Evolutionary conservation across 2,888 invertebrate species (phyloP).

Genomic region (Orthosia gracilis): DNA sequence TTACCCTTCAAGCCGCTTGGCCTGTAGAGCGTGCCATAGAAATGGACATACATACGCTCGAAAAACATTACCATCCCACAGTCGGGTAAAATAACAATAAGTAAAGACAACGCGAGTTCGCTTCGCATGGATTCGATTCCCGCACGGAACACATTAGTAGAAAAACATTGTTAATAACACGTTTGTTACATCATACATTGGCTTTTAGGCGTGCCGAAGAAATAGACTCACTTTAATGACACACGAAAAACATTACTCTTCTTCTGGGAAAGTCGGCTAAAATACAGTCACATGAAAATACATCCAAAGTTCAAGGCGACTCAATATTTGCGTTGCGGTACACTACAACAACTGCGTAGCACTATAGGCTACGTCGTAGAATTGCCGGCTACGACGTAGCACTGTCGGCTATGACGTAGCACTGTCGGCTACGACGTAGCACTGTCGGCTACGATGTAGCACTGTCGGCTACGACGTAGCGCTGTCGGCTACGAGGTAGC

Average conservation of each 20-base stretch:
- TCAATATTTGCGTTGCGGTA: not conserved
- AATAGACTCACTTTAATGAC: too few species aligned
- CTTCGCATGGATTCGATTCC: too few species aligned
- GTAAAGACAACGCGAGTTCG: too few species aligned
- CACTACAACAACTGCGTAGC: not conserved
- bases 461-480: not conserved
- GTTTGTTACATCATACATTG: too few species aligned
- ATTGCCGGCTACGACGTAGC: slow-evolving; percentile 10
- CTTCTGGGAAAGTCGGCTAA: not conserved
- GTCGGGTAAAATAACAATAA: too few species aligned
- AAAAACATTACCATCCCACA: too few species aligned
- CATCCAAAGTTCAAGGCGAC: not conserved
- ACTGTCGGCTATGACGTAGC: slow-evolving; percentile 9
- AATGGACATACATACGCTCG: too few species aligned
- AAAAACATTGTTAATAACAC: too few species aligned
- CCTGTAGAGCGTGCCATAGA: too few species aligned
- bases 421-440: not conserved
- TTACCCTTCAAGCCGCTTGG: too few species aligned
- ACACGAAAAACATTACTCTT: not conserved
- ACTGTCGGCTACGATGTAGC: not conserved
- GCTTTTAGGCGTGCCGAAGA: too few species aligned
- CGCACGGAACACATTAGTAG: too few species aligned
- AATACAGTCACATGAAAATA: not conserved
- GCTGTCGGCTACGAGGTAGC: slow-evolving; percentile 4
- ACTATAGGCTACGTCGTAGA: slow-evolving; percentile 10